A percentile compares a stretch with the other conserved stretches of the same genome.
Conservation (phyloP, 2,888 invertebrate species). For the Teinopalpus imperialis region DNA sequence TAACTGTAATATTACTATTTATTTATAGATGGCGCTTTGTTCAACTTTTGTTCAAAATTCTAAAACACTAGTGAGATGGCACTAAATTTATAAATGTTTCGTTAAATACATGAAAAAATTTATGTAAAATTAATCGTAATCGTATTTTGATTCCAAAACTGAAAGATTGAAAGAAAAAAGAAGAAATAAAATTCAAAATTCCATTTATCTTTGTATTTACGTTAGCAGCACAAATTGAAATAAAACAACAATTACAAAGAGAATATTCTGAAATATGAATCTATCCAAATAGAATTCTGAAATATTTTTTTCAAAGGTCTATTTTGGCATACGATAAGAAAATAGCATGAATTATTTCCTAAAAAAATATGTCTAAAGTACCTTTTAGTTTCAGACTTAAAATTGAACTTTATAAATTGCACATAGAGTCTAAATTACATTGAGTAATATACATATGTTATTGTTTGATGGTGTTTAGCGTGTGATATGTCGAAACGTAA, state of each 20-base stretch:
- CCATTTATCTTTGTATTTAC: no score
- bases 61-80: not conserved
- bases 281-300: not conserved
- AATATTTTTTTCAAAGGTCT: not conserved
- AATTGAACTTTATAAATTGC: conserved; percentile 14
- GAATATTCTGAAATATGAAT: not conserved
- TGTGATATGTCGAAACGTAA: conserved; percentile 81
- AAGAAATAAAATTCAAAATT: no score
- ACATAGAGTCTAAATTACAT: conserved; percentile 38
- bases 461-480: conserved; percentile 79
- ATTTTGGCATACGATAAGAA: not conserved
- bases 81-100: not conserved
- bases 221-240: no score
- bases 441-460: conserved; percentile 54
- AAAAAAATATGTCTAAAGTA: conserved; percentile 33
- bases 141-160: no score
- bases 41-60: not conserved
- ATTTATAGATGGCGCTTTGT: not conserved
- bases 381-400: conserved; percentile 24
- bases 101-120: no score
- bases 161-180: no score
- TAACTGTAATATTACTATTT: not conserved
- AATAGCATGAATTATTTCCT: conserved; percentile 3
- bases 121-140: no score
- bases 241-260: no score